Conservation (phyloP, 2,113 vertebrate genomes). For the Megatriorchis doriae region DNA sequence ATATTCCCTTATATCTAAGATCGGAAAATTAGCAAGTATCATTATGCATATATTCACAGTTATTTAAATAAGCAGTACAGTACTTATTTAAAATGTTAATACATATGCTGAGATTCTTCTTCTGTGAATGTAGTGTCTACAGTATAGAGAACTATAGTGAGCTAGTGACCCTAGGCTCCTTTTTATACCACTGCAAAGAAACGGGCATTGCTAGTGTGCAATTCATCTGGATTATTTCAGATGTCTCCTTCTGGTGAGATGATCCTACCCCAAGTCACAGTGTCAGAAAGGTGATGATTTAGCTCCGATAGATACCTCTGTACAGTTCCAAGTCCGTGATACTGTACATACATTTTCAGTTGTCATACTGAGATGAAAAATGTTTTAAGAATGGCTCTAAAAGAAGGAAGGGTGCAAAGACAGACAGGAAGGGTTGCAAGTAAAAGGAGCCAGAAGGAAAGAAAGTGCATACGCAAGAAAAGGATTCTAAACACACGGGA, state of each 20-base stretch:
- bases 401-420: not conserved
- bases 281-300: not conserved
- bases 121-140: not conserved
- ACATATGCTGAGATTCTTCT: not conserved
- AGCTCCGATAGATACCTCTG: not conserved
- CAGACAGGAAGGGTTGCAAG: not conserved
- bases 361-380: not conserved
- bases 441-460: not conserved
- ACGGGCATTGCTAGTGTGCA: rapidly evolving
- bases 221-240: not conserved
- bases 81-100: not conserved
- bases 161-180: not conserved
- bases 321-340: not conserved
- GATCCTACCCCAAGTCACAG: not conserved
- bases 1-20: not conserved
- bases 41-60: not conserved
- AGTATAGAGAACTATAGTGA: not conserved
- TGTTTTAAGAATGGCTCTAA: not conserved
- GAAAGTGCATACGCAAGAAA: not conserved
- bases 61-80: not conserved
- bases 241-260: not conserved
- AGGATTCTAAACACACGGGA: not conserved
- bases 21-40: not conserved
- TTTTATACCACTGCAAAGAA: not conserved
- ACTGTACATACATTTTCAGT: not conserved